Evolutionary conservation across 2,888 invertebrate genomes (phyloP).

Genomic region (Dendrolimus pini): DNA sequence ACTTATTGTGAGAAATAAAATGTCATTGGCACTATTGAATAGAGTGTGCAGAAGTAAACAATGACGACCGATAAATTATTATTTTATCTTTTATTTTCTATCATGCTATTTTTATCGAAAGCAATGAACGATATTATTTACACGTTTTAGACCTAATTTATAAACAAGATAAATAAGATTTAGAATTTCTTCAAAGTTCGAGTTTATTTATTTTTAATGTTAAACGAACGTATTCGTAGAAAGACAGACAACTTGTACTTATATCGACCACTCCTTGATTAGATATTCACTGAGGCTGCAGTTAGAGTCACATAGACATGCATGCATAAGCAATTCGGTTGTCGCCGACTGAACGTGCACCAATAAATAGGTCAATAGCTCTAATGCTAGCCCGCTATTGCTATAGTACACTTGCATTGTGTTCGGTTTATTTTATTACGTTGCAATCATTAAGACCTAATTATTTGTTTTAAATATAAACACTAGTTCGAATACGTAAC

Average conservation of each 20-base stretch:
- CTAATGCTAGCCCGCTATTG: constrained; percentile 19
- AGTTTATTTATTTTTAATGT: background rate
- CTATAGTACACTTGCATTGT: background rate
- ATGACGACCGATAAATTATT: background rate
- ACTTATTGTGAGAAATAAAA: background rate
- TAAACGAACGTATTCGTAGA: background rate
- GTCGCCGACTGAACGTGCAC: constrained; percentile 49
- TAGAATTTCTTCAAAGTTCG: background rate
- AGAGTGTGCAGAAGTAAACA: background rate
- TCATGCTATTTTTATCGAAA: background rate
- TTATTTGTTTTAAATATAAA: background rate
- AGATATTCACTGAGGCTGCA: constrained; percentile 53
- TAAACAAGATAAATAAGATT: background rate
- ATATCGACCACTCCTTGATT: constrained; percentile 33
- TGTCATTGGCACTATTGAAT: background rate
- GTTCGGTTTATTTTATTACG: background rate
- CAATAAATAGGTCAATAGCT: constrained; percentile 66
- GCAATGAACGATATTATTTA: background rate
- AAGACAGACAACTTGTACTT: background rate
- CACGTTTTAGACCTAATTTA: background rate
- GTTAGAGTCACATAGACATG: constrained; percentile 52
- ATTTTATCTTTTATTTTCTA: background rate
- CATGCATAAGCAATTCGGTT: constrained; percentile 65
- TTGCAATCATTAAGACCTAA: background rate
- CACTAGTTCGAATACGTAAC: background rate